Evolutionary conservation across 1,140 invertebrate genomes (phyloP), one percentile per base, ranked within the genome.

Genomic region (Hypothenemus hampei): DNA sequence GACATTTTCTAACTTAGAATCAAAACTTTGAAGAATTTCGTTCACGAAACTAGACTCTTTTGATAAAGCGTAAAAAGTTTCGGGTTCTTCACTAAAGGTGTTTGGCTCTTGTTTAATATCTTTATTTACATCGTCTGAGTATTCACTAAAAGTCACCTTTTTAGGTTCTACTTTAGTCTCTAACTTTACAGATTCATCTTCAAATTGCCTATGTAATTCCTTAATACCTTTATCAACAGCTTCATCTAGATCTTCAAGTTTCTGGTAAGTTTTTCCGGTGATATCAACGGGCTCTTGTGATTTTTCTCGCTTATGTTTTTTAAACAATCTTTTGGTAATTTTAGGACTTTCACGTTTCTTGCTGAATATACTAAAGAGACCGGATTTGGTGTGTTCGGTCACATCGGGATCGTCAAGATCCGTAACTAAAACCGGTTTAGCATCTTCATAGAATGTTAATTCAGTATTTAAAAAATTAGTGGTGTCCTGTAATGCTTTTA

Each of bases 341-440:
- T 58, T 63, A 0, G 59, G 57, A 43, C 54, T 60, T 8, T 60
- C 60, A 3, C 24, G 19, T 46, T 62, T 65, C 43, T 59, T 62
- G 33, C 62, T 59, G 23, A 65, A 65, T 11, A 65, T 54, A 31
- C 57, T 50, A 44, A 65, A 65, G 19, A 61, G 21, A n/a, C 60
- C 56, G 6, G 60, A 58, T 36, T 57, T 56, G 5, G 49, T 56
- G 7, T 51, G 45, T 36, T 58, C 52, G 37, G 36, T 50, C 0
- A 31, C 22, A 26, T 51, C 52, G 3, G 46, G 11, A 19, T 61
- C 57, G 33, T 59, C 60, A 8, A 64, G 50, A 33, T 61, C 60
- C n/a, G 59, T 64, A 8, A 55, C 44, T 6, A 59, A 35, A 7
- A 58, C 26, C 3, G 41, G 36, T 58, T 58, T 60, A 15, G 40